A percentile compares a stretch with the other conserved stretches of the same genome.
phyloP scores from a whole-genome alignment of 2,113 vertebrate genomes.

The Zapus hudsonius region DNA sequence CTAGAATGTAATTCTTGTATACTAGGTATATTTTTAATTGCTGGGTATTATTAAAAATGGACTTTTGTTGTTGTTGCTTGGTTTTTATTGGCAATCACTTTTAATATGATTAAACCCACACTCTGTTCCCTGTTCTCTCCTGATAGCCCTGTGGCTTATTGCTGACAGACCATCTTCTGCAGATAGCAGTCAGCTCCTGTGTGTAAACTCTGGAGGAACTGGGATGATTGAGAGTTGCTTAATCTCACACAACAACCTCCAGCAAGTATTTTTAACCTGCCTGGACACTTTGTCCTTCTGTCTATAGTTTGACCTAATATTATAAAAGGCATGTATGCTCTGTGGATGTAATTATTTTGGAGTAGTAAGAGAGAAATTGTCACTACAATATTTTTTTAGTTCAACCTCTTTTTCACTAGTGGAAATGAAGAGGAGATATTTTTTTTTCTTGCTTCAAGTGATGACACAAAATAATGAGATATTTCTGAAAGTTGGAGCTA shows the following conservation, averaged over 20 bases:
- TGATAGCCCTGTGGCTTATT: background rate
- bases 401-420: background rate
- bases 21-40: background rate
- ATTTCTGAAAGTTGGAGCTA: background rate
- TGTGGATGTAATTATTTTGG: slow-evolving; percentile 32
- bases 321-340: background rate
- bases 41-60: background rate
- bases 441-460: background rate
- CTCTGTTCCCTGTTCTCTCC: background rate
- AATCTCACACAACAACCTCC: background rate
- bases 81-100: background rate
- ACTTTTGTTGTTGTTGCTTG: background rate
- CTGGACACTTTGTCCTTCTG: background rate
- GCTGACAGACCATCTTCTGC: background rate
- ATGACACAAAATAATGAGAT: background rate
- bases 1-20: background rate
- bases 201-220: background rate
- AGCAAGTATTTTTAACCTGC: background rate
- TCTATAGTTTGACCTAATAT: background rate
- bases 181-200: background rate
- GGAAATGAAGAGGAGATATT: background rate
- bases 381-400: background rate
- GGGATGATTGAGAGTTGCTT: background rate
- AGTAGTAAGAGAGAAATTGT: background rate
- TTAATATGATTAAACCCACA: background rate